A percentile compares a stretch with the other conserved stretches of the same genome.
Conservation (phyloP, 2,797 vertebrate genomes). For the Smutsia temminckii region DNA sequence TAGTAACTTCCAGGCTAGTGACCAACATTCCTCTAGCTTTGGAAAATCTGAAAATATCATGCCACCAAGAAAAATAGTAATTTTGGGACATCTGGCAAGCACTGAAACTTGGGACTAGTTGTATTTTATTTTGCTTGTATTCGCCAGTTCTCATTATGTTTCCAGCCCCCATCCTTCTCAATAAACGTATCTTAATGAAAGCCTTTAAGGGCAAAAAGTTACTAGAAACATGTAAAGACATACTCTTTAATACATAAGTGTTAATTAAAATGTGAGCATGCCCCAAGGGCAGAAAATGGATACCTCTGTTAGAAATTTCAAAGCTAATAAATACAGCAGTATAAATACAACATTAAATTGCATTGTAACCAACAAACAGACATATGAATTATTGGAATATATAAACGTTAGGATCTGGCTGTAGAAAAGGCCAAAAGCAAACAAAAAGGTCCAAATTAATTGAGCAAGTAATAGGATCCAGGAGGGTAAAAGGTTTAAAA, state of each 20-base stretch:
- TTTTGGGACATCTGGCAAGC: background rate
- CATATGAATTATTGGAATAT: conserved; percentile 57
- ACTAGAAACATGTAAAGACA: conserved; percentile 73
- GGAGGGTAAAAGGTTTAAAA: conserved; percentile 45
- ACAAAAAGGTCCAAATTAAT: conserved; percentile 27
- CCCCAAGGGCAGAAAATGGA: conserved; percentile 67
- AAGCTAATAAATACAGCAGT: conserved; percentile 74
- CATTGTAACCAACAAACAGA: conserved; percentile 60
- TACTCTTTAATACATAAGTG: conserved; percentile 65
- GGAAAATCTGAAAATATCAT: conserved; percentile 49
- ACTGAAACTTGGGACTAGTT: conserved; percentile 16
- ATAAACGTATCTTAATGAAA: conserved; percentile 74
- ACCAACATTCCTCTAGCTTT: conserved; percentile 42
- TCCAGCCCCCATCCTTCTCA: conserved; percentile 42
- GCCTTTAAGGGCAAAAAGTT: conserved; percentile 57
- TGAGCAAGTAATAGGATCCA: conserved; percentile 59
- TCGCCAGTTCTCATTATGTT: conserved; percentile 59
- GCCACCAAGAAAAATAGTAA: conserved; percentile 30
- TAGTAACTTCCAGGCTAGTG: conserved; percentile 40
- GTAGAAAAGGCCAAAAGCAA: conserved; percentile 58
- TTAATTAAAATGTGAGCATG: conserved; percentile 72
- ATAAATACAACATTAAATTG: conserved; percentile 64
- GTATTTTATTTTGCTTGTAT: conserved; percentile 60
- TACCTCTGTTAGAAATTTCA: conserved; percentile 72
- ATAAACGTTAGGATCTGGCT: conserved; percentile 58